Base-by-base conservation (phyloP, 2,797 vertebrate species). In the Odontamblyopus rebecca region DNA sequence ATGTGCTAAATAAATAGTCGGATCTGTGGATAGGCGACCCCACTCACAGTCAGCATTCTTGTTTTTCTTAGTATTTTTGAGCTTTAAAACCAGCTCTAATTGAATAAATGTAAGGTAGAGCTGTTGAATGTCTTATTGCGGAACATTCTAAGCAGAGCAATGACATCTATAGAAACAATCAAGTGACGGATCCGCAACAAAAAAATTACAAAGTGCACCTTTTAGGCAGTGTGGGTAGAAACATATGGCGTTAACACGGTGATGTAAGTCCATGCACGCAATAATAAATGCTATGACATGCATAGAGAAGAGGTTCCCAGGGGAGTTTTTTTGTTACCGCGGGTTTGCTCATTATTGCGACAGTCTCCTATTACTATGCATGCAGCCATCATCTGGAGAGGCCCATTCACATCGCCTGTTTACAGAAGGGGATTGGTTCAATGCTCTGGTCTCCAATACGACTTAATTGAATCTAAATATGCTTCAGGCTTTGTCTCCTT, bases 391-490 rank as follows among this genome's bases (percentile, higher is more conserved):
- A 75, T 63, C 19, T 4, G 29, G 4, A 63, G 50, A 61, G 44
- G 35, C 53, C 61, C 5, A 9, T 59, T 76, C 64, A 70, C 26
- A 32, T 67, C 51, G 23, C 51, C 74, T 77, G 50, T 73, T 77
- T 50, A 48, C 51, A 76, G 50, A 77, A 7, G 1, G 48, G n/a
- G 38, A 30, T 44, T 53, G 41, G 68, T 78, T 88, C 77, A 48
- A 29, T 18, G 66, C 69, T 77, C 60, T 26, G 13, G 65, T 71
- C 76, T 71, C 61, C 74, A 78, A 77, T 63, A 30, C 71, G 56
- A 68, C 69, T 59, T 86, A 75, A 90, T 81, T 85, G 19, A 79
- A 82, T 85, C 71, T 61, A 79, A 76, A 75, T 68, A 79, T 71
- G 68, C 83, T 61, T 3, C 63, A 81, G 69, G 75, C 71, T 51